Evolutionary conservation across 1,140 invertebrate species (phyloP), one percentile per base, ranked within the genome.

Genomic region (Lucilia cuprina): DNA sequence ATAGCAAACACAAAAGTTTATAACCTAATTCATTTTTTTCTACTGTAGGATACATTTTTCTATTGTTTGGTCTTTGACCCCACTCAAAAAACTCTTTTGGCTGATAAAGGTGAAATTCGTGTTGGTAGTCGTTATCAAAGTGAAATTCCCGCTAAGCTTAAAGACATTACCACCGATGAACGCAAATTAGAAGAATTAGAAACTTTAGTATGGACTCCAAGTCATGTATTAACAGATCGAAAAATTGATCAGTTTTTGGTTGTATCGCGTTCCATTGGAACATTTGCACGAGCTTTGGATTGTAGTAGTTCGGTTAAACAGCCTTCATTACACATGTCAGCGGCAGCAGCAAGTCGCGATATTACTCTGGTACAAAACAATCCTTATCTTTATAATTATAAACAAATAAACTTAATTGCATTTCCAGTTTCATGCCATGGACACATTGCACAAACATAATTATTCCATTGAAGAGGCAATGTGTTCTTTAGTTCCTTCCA

Each of bases 51-150:
- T 92, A 96, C 97, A 90, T 99, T 99, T 94, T 99, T 99, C 92
- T 99, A 99, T 93, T 99, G 98, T 91, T 94, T 99, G 91, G 99
- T 99, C 85, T 99, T 99, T 93, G 99, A 99, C 94, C 98, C 98
- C 85, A 95, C 97, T 92, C 98, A 99, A 93, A 99, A 99, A 93
- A 99, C 99, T 88, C 94, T 99, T 89, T 94, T 99, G 89, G 98
- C 98, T 87, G 99, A 99, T 93, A 98, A 99, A 94, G 98, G 98
- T 90, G 97, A 98, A 93, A 94, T 95, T 89, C 93, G 93, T 91
- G 93, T 99, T 88, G 99, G 99, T 86, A 96, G 95, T 90, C 95
- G 96, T 92, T 99, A 98, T 93, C 99, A 99, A 93, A 98, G 97
- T 91, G 98, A 99, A 91, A 93, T 95, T 90, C 94, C 94, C 91